Percentiles rank a stretch among this genome's conserved stretches.
phyloP scores from a whole-genome alignment of 2,888 invertebrate species.

The Scrobipalpa atriplicella region DNA sequence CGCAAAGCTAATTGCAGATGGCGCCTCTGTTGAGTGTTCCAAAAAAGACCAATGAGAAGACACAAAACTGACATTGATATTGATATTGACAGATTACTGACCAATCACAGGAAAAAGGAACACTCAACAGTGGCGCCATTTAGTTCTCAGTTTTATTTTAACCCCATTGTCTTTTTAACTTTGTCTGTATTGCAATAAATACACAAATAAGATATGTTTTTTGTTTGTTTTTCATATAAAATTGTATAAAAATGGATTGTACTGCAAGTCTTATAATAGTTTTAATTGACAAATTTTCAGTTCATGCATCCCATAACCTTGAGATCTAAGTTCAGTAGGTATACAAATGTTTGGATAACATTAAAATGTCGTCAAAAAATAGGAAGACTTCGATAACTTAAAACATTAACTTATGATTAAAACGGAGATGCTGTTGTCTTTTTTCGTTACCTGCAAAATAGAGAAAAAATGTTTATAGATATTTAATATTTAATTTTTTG shows the following conservation, averaged over 20 bases:
- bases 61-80: too few species aligned
- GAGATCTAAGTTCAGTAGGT: conserved; percentile 6
- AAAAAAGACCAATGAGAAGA: too few species aligned
- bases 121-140: too few species aligned
- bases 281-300: conserved; percentile 18
- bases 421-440: background rate
- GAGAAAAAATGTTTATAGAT: background rate
- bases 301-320: conserved; percentile 19
- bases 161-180: conserved; percentile 7
- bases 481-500: too few species aligned
- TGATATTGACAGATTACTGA: too few species aligned
- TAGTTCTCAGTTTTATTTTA: too few species aligned
- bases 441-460: background rate
- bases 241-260: background rate
- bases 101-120: too few species aligned
- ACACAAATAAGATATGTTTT: conserved; percentile 1
- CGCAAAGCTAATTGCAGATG: too few species aligned
- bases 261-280: background rate
- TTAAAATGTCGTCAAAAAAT: background rate
- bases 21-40: too few species aligned
- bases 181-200: background rate
- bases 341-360: background rate
- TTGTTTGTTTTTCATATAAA: background rate
- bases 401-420: background rate
- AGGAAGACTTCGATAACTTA: conserved; percentile 18